phyloP scores from a whole-genome alignment of 2,888 invertebrate genomes.

The Blastobasis lacticolella region DNA sequence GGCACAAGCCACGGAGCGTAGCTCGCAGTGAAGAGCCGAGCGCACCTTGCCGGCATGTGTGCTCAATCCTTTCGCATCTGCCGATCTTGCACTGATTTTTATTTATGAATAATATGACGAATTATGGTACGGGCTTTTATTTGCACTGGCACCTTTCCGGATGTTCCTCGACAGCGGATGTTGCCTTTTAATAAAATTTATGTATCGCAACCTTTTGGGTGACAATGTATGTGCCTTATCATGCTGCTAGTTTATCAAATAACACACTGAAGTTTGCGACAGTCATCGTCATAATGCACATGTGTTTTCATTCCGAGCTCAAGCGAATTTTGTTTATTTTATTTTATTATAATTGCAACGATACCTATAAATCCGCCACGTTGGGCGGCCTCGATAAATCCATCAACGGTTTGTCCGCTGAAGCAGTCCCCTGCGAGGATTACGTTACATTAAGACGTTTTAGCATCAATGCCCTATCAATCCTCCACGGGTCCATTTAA shows the following conservation, averaged over 20 bases:
- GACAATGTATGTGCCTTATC: slow-evolving; percentile 26
- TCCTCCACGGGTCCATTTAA: slow-evolving; percentile 58
- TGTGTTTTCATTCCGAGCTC: no score
- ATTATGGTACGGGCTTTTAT: slow-evolving; percentile 61
- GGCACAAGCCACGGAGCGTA: slow-evolving; percentile 57
- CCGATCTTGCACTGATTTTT: slow-evolving; percentile 67
- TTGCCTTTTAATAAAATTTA: slow-evolving; percentile 37
- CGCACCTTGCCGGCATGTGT: slow-evolving; percentile 68
- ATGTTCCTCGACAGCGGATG: slow-evolving; percentile 62
- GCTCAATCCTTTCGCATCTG: slow-evolving; percentile 70
- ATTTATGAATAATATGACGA: slow-evolving; percentile 73
- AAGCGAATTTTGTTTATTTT: no score
- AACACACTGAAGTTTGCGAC: no score
- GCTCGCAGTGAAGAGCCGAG: slow-evolving; percentile 16
- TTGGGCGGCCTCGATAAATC: background rate
- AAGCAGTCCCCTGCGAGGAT: background rate
- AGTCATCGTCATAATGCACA: no score
- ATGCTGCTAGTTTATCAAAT: background rate
- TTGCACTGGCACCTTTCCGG: slow-evolving; percentile 67
- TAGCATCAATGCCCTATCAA: slow-evolving; percentile 39
- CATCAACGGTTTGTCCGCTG: background rate
- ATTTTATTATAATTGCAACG: no score
- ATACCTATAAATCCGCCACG: no score
- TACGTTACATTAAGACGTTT: slow-evolving; percentile 18
- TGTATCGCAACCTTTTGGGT: slow-evolving; percentile 32